Evolutionary conservation across 30 jellyfish, hydroid and myxozoan genomes (phyloP).

Genomic region (Sanderia malayensis): DNA sequence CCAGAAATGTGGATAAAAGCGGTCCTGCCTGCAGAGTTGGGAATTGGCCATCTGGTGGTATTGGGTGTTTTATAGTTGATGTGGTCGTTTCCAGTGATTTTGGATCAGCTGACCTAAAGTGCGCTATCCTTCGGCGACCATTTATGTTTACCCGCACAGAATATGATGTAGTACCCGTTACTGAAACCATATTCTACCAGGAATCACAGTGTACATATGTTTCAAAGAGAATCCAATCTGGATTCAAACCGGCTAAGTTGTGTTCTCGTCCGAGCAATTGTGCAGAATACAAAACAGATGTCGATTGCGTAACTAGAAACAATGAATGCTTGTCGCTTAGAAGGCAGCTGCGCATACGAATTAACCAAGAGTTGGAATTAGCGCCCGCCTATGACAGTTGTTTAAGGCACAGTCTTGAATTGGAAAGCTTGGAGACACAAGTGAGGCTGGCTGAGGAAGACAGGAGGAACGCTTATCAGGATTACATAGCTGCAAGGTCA

Average conservation of each 20-base stretch:
- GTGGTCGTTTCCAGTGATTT: conserved; percentile 54
- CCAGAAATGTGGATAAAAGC: background rate
- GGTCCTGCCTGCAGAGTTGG: conserved; percentile 54
- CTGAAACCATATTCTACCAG: conserved; percentile 10
- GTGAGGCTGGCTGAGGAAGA: conserved; percentile 11
- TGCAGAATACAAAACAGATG: conserved; percentile 21
- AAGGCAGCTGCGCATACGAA: conserved; percentile 10
- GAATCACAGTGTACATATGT: conserved; percentile 31
- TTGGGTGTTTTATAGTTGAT: conserved; percentile 52
- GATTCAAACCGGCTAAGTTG: conserved; percentile 28
- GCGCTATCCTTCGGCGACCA: conserved; percentile 34
- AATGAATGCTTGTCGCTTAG: conserved; percentile 22
- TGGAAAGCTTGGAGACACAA: conserved; percentile 18
- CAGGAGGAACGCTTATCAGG: conserved; percentile 14
- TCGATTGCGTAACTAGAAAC: conserved; percentile 30
- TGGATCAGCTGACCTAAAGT: conserved; percentile 50
- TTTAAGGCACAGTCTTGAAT: conserved; percentile 8
- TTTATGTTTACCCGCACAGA: background rate
- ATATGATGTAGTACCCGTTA: conserved; percentile 9
- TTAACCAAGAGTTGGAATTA: background rate
- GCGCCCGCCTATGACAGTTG: conserved; percentile 26
- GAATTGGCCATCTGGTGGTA: conserved; percentile 46
- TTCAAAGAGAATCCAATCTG: conserved; percentile 14
- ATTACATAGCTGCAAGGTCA: conserved; percentile 17
- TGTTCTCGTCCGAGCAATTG: conserved; percentile 55